Percentiles rank a stretch among this genome's conserved stretches.
Evolutionary conservation across 2,113 vertebrate species (phyloP).

Genomic region (Hipposideros armiger): DNA sequence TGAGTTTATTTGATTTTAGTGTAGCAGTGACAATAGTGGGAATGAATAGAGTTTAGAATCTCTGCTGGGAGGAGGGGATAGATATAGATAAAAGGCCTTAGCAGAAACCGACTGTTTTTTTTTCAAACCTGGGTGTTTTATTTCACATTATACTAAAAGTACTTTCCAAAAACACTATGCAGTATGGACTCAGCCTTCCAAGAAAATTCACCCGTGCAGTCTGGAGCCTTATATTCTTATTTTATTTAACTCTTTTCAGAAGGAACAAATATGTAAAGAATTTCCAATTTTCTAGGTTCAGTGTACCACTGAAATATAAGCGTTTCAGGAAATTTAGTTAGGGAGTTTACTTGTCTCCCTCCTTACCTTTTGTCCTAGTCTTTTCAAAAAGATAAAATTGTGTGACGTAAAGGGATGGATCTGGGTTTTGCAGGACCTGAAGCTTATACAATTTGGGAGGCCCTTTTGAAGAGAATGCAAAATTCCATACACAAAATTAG

Average conservation of each 20-base stretch:
- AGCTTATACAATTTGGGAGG: neutral
- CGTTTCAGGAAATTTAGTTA: neutral
- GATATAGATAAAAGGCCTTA: neutral
- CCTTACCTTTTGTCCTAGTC: neutral
- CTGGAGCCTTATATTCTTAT: neutral
- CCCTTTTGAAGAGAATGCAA: neutral
- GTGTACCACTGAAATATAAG: neutral
- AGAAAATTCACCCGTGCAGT: neutral
- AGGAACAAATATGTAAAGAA: neutral
- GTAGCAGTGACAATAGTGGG: neutral
- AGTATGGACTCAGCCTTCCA: neutral
- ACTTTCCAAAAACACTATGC: neutral
- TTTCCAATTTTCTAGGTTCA: neutral
- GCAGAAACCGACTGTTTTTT: neutral
- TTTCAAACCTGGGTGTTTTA: neutral
- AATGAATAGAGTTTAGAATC: neutral
- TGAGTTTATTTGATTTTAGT: neutral
- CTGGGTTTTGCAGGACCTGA: neutral
- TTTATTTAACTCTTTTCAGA: neutral
- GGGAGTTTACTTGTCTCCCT: neutral
- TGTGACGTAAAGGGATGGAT: neutral
- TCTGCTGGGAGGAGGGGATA: neutral
- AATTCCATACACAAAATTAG: neutral
- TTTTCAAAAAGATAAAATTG: constrained; percentile 5
- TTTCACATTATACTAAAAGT: neutral